phyloP scores from a whole-genome alignment of 1,140 invertebrate species.

The Drosophila azteca region DNA sequence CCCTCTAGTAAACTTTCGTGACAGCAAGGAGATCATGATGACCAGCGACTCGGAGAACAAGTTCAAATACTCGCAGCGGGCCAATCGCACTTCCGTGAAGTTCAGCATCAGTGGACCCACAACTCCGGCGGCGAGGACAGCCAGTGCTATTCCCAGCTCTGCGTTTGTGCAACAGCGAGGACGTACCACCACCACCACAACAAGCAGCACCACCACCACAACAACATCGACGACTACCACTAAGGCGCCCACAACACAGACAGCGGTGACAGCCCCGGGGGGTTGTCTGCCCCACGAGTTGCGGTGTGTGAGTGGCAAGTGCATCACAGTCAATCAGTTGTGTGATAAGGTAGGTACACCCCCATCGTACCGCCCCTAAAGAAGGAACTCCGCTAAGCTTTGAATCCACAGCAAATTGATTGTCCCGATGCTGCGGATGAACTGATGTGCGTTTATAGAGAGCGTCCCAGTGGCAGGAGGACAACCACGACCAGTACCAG shows the following conservation, averaged over 20 bases:
- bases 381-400: neutral
- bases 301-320: slow-evolving; percentile 87
- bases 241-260: neutral
- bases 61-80: slow-evolving; percentile 80
- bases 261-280: slow-evolving; percentile 24
- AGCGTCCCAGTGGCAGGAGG: slow-evolving; percentile 48
- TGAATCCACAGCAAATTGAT: slow-evolving; percentile 83
- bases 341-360: slow-evolving; percentile 85
- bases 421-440: slow-evolving; percentile 87
- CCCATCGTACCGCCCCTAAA: neutral
- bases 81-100: slow-evolving; percentile 65
- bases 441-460: slow-evolving; percentile 85
- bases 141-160: slow-evolving; percentile 65
- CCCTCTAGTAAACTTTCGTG: slow-evolving; percentile 78
- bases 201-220: slow-evolving; percentile 15
- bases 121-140: slow-evolving; percentile 57
- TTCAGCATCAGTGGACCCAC: slow-evolving; percentile 49
- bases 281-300: slow-evolving; percentile 85
- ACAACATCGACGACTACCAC: slow-evolving; percentile 19
- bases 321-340: slow-evolving; percentile 86
- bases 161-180: slow-evolving; percentile 56
- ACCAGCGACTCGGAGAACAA: slow-evolving; percentile 84
- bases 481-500: slow-evolving; percentile 20
- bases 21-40: slow-evolving; percentile 84
- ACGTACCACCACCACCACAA: slow-evolving; percentile 18